Evolutionary conservation across 2,113 vertebrate genomes (phyloP), one percentile per base, ranked within the genome.

Genomic region (Micromys minutus): DNA sequence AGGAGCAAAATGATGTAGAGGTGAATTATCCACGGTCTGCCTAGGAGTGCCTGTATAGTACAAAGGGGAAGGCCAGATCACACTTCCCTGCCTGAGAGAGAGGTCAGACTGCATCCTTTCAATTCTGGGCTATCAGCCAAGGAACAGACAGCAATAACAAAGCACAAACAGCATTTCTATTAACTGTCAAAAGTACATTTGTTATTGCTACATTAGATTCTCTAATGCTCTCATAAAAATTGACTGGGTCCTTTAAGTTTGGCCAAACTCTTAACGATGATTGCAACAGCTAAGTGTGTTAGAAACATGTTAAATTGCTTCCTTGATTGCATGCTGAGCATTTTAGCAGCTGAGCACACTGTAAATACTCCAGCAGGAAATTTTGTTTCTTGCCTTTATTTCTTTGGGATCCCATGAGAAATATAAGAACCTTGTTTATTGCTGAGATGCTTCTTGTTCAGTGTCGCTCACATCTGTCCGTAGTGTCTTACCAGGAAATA

Each of bases 321-420:
- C 91, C 74, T 81, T 97, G 96, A 97, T 96, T 98, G 92, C 96
- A 90, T 88, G 97, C 94, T 79, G 29, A 96, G 97, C 97, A 94
- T 97, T 98, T 97, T 91, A 96, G 72, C 69, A 95, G 83, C 83
- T 97, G 94, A 98, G 95, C 3, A 10, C 61, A 81, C 22, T 93
- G 98, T 95, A 98, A 94, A 92, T 36, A 69, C 94, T 97, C 96
- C 81, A 34, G 93, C 89, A 97, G 88, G 95, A 97, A 96, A 97
- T 91, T 97, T 85, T 95, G 50, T 94, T 96, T 98, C 94, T 94
- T 87, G 88, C 96, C 76, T 59, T 96, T 89, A 81, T 96, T 94
- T 96, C 96, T 80, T 84, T 95, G 95, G 72, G 75, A 63, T 76
- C 72, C 94, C 86, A 36, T 65, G 95, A 97, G 87, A 97, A 96